phyloP scores from a whole-genome alignment of 2,113 vertebrate species.

The Tyrannus savana region DNA sequence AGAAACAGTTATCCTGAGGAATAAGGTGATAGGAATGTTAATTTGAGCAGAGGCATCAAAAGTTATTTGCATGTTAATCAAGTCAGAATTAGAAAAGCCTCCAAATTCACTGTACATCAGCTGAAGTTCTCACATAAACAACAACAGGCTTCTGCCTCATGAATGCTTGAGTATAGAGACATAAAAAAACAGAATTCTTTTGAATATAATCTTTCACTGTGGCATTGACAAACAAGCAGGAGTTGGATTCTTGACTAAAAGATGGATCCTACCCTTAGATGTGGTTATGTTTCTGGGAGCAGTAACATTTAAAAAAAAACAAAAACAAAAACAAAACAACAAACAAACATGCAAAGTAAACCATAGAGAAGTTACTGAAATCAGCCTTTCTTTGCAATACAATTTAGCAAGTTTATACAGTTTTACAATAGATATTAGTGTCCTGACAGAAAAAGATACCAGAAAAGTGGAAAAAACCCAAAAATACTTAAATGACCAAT shows the following conservation, averaged over 20 bases:
- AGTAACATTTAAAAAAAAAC: background rate
- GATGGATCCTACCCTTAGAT: background rate
- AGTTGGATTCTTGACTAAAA: background rate
- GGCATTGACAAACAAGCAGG: background rate
- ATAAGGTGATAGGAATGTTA: slow-evolving; percentile 38
- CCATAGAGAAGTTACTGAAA: background rate
- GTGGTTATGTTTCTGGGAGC: background rate
- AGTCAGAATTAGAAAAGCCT: background rate
- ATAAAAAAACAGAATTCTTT: background rate
- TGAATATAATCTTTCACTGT: background rate
- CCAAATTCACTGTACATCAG: background rate
- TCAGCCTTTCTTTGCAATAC: background rate
- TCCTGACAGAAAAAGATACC: background rate
- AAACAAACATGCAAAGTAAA: background rate
- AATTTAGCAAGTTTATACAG: background rate
- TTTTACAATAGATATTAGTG: background rate
- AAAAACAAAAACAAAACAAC: no score
- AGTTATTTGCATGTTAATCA: slow-evolving; percentile 41
- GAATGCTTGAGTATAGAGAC: background rate
- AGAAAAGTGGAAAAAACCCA: background rate
- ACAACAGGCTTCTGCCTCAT: background rate
- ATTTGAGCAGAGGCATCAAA: slow-evolving; percentile 11
- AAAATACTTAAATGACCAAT: background rate
- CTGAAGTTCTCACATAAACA: background rate
- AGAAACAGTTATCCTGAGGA: slow-evolving; percentile 19